These are phyloP conservation scores for Drosophila seguyi DNA, from an alignment of 1,140 invertebrate species.

Conservation along the genomic window DNA sequence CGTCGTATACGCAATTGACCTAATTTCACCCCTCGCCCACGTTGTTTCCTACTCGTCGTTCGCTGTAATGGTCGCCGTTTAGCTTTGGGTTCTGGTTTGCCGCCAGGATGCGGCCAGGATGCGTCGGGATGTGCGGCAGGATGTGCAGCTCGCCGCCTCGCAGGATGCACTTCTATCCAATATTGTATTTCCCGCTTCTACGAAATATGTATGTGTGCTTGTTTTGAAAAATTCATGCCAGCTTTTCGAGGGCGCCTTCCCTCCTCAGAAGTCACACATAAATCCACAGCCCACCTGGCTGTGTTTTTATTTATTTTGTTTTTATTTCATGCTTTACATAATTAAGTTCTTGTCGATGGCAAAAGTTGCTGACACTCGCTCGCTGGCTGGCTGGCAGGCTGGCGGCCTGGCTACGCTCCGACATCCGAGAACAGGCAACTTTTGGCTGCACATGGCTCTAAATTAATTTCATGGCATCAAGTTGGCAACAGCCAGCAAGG, in stretches of 20 bases:
- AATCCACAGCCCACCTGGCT: constrained; percentile 2
- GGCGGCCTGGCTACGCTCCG: not conserved
- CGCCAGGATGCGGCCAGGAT: constrained; percentile 49
- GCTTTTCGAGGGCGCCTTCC: not conserved
- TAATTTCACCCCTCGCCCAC: constrained; percentile 45
- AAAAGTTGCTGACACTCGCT: constrained; percentile 37
- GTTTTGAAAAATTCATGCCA: constrained; percentile 35
- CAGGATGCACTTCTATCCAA: constrained; percentile 50
- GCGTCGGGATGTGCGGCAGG: constrained; percentile 34
- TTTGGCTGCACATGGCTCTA: constrained; percentile 34
- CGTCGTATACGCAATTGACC: constrained; percentile 67
- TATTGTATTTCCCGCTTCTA: constrained; percentile 39
- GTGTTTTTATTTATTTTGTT: constrained; percentile 19
- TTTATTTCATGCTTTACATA: constrained; percentile 45
- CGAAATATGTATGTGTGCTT: constrained; percentile 13
- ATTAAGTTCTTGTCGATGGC: constrained; percentile 48
- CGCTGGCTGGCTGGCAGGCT: constrained; percentile 7
- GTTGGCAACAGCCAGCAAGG: constrained; percentile 34
- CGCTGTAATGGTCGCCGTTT: constrained; percentile 62
- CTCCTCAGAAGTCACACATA: not conserved
- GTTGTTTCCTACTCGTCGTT: constrained; percentile 33
- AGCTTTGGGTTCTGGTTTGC: constrained; percentile 48
- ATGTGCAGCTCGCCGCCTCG: constrained; percentile 52
- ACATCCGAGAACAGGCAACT: constrained; percentile 27
- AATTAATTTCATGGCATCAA: constrained; percentile 40